Base-by-base conservation (phyloP, 2,797 vertebrate species). In the Tadarida brasiliensis region DNA sequence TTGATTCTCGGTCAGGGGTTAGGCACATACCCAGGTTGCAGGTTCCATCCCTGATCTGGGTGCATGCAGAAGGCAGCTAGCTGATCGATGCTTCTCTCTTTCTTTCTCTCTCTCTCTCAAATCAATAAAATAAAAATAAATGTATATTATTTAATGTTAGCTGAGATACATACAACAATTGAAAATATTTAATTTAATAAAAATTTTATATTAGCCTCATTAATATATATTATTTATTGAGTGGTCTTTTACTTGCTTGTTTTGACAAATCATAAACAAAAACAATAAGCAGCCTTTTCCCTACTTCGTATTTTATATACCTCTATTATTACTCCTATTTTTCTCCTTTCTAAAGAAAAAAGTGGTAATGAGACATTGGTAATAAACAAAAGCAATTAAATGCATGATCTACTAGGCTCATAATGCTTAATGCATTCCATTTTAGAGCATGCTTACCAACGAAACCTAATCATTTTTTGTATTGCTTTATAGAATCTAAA, bases 351-450 rank as follows among this genome's bases (percentile, higher is more conserved):
- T 81, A 61, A 70, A 93, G 7, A 51, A 74, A 47, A 93, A 39
- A 92, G 5, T 87, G 1, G 11, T 73, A 74, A 86, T 78, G n/a
- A 94, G 82, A n/a, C 44, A 82, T 80, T 82, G 24, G 0, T 88
- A 94, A 88, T 88, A 82, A 92, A 94, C 14, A 94, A 87, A 89
- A 90, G 33, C 26, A 89, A 30, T 81, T 81, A 93, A 94, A 81
- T 74, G 30, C 3, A 39, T 90, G 33, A 56, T 91, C 5, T 85
- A 78, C 56, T 84, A 74, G 15, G 30, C 33, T 81, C 26, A 71
- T 74, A 91, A 70, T 65, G 4, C 19, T 8, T 76, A 91, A 87
- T 84, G 5, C 28, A 74, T 70, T 88, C 14, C 11, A 73, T 56
- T 91, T 90, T 65, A 68, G 44, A 93, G 44, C 26, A 89, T 44